These are phyloP conservation scores for Andrena praecox DNA, from an alignment of 2,888 invertebrate species.

Conservation along the genomic window DNA sequence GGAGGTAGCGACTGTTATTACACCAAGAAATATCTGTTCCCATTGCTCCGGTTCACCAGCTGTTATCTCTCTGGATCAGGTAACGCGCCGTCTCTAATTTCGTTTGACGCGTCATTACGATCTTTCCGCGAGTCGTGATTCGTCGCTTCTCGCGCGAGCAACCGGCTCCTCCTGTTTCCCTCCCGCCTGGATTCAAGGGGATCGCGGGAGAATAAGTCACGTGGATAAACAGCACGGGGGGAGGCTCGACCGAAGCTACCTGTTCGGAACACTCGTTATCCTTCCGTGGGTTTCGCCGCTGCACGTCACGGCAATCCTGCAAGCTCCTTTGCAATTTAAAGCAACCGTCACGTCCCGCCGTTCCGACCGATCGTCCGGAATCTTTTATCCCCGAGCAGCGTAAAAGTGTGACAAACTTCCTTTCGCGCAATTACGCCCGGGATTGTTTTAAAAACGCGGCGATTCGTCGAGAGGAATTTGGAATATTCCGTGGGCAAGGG, in stretches of 20 bases:
- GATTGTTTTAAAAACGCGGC: neutral
- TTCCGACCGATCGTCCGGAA: neutral
- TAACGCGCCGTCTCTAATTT: constrained; percentile 32
- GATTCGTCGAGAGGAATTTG: neutral
- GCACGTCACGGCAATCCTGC: constrained; percentile 19
- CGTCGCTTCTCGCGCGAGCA: neutral
- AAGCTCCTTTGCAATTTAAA: constrained; percentile 38
- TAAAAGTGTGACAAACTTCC: constrained; percentile 1
- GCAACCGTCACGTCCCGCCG: neutral
- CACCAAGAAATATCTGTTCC: neutral
- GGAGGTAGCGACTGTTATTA: constrained; percentile 8
- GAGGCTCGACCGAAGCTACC: neutral
- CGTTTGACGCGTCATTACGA: constrained; percentile 25
- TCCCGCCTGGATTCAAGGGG: neutral
- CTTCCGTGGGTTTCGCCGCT: neutral
- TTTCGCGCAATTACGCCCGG: neutral
- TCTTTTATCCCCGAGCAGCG: neutral
- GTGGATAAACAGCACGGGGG: constrained; percentile 9
- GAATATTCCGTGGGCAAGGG: neutral
- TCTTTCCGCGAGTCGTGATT: neutral
- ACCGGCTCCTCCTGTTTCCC: neutral
- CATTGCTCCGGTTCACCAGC: neutral
- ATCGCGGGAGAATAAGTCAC: neutral
- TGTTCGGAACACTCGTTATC: neutral
- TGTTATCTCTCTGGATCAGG: constrained; percentile 35